Conservation (phyloP, 2,113 vertebrate species). For the Thinocorus orbignyianus region DNA sequence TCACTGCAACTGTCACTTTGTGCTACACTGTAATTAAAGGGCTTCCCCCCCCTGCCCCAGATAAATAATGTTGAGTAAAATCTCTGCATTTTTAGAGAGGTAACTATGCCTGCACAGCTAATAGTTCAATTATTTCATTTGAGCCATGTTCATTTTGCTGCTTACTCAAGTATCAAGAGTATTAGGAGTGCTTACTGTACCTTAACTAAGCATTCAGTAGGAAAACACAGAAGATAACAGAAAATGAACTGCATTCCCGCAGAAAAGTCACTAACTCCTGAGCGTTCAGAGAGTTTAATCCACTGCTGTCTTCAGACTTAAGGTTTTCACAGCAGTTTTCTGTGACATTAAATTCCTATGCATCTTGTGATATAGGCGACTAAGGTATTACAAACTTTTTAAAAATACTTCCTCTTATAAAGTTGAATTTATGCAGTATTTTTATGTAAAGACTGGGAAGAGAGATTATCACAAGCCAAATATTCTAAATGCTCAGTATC, state of each 20-base stretch:
- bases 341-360: neutral
- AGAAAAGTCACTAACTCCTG: neutral
- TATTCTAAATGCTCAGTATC: neutral
- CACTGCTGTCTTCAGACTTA: neutral
- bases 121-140: neutral
- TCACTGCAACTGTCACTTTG: neutral
- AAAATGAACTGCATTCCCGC: neutral
- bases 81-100: neutral
- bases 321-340: neutral
- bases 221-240: neutral
- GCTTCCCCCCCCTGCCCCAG: too few relatives aligned
- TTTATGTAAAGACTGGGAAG: neutral
- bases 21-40: neutral
- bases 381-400: neutral
- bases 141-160: neutral
- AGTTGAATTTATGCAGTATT: neutral
- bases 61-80: neutral
- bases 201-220: neutral
- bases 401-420: neutral
- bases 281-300: neutral
- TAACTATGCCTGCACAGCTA: neutral
- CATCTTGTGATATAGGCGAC: neutral
- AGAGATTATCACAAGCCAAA: neutral
- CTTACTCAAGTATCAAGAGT: neutral
- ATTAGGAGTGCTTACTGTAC: neutral